phyloP scores from a whole-genome alignment of 2,113 vertebrate genomes.

The Leiothrix lutea region DNA sequence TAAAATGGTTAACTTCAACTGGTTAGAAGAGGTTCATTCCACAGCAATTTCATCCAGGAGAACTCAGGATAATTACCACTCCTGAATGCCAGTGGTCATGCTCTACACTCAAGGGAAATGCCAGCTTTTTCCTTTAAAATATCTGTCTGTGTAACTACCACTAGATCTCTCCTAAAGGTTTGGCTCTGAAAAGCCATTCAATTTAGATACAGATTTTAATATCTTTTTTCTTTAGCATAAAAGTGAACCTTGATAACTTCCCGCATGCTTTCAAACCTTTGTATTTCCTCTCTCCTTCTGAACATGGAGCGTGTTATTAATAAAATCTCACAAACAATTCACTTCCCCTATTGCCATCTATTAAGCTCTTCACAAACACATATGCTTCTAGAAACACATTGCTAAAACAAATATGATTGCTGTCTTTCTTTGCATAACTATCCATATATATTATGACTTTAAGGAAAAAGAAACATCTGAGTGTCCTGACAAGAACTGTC shows the following conservation, averaged over 20 bases:
- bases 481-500: background rate
- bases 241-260: background rate
- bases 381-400: background rate
- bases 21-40: background rate
- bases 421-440: background rate
- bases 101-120: background rate
- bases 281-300: background rate
- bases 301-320: background rate
- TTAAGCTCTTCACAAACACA: background rate
- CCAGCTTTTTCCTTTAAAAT: background rate
- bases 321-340: background rate
- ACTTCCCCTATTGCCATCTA: background rate
- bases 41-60: background rate
- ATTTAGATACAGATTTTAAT: background rate
- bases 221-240: background rate
- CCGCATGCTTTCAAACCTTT: background rate
- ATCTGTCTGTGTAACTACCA: background rate
- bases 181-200: background rate
- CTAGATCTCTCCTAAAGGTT: background rate
- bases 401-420: background rate
- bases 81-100: background rate
- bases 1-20: background rate
- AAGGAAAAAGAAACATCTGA: background rate
- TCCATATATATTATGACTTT: background rate
- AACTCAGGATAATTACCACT: background rate